Evolutionary conservation across 2,113 vertebrate species (phyloP).

Genomic region (Clarias gariepinus): DNA sequence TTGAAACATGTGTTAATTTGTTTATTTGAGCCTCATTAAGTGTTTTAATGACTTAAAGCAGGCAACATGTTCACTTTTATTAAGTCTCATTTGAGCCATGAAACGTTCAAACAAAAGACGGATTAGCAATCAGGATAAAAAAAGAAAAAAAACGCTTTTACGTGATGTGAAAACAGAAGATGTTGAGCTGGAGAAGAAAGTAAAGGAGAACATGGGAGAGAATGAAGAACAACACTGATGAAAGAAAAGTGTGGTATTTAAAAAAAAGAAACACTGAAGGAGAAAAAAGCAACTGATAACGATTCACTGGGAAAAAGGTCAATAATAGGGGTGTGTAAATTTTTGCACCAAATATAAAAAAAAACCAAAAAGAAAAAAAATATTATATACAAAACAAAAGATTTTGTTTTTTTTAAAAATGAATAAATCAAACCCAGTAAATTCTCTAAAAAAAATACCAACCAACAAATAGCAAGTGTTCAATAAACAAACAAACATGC

Average conservation of each 20-base stretch:
- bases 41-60: background rate
- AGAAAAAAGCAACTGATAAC: background rate
- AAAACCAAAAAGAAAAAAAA: background rate
- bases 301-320: background rate
- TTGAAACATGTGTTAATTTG: background rate
- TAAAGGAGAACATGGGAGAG: background rate
- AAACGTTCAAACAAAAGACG: background rate
- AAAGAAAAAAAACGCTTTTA: background rate
- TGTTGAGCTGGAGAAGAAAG: background rate
- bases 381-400: too few relatives aligned
- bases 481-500: too few relatives aligned
- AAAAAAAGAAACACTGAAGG: background rate
- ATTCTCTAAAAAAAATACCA: too few relatives aligned
- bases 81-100: background rate
- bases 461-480: too few relatives aligned
- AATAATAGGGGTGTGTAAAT: background rate
- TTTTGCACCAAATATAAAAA: background rate
- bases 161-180: background rate
- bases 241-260: background rate
- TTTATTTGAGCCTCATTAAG: slow-evolving; percentile 2
- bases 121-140: background rate
- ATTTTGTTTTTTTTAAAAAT: too few relatives aligned
- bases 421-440: too few relatives aligned
- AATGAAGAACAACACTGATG: background rate
- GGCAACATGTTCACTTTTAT: slow-evolving; percentile 7